Evolutionary conservation across 2,113 vertebrate species (phyloP).

Genomic region (Pantherophis guttatus): DNA sequence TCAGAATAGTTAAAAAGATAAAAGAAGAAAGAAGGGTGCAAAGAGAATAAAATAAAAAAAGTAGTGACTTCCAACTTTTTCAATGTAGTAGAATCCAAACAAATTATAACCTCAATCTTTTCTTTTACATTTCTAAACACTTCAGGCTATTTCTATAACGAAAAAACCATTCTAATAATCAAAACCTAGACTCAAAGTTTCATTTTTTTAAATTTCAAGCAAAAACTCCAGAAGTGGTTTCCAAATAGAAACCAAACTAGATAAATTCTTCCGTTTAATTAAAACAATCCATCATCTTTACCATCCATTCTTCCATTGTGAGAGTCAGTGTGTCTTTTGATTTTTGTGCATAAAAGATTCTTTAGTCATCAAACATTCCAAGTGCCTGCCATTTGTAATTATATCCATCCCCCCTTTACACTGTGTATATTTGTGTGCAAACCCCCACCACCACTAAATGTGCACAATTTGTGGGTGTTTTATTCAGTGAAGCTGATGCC

Average conservation of each 20-base stretch:
- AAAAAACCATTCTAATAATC: no score
- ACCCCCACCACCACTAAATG: neutral
- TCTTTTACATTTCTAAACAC: no score
- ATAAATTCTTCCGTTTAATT: neutral
- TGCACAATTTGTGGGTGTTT: neutral
- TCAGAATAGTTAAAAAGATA: neutral
- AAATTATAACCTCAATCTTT: no score
- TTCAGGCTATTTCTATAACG: no score
- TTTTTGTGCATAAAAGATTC: neutral
- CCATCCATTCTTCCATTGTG: neutral
- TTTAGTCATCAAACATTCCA: neutral
- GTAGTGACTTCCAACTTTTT: no score
- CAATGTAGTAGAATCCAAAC: no score
- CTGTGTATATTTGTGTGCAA: neutral
- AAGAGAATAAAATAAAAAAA: no score
- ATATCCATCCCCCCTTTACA: neutral
- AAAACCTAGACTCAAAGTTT: neutral
- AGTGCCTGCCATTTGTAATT: neutral
- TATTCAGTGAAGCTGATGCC: neutral
- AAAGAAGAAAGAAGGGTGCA: no score
- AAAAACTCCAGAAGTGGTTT: neutral
- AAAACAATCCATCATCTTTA: neutral
- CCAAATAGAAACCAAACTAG: neutral
- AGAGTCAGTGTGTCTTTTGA: neutral
- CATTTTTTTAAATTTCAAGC: neutral